phyloP scores from a whole-genome alignment of 2,797 vertebrate species.

The Luscinia luscinia region DNA sequence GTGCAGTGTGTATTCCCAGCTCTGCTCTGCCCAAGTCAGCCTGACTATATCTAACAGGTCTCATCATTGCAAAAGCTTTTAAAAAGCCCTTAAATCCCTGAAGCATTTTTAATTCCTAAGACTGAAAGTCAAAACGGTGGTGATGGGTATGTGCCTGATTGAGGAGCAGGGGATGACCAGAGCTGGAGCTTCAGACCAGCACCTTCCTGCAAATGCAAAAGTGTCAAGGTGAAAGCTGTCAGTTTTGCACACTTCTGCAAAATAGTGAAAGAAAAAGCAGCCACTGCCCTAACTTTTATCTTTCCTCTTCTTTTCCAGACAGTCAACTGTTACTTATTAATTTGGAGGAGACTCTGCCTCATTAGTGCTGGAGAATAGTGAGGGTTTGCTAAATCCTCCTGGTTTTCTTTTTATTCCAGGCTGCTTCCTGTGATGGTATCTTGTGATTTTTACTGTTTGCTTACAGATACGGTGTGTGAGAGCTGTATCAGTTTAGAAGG shows the following conservation, averaged over 20 bases:
- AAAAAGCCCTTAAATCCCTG: background rate
- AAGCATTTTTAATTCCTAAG: background rate
- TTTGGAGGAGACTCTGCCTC: background rate
- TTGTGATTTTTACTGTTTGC: background rate
- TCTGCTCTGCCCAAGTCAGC: rapidly evolving
- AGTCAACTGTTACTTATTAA: background rate
- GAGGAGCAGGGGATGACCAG: rapidly evolving
- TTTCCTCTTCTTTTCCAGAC: background rate
- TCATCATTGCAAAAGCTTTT: background rate
- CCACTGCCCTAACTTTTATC: background rate
- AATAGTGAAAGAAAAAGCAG: background rate
- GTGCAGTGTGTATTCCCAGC: rapidly evolving
- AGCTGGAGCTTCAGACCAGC: background rate
- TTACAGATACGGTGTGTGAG: conserved; percentile 9
- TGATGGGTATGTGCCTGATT: no score
- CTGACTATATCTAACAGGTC: background rate
- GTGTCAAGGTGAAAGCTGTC: background rate
- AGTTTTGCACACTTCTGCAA: background rate
- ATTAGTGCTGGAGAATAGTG: conserved; percentile 9
- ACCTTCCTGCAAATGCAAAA: background rate
- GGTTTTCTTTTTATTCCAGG: conserved; percentile 11
- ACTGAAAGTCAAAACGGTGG: background rate
- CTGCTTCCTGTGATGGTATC: background rate
- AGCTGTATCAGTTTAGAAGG: conserved; percentile 9
- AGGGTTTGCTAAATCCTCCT: background rate